Conservation (phyloP, 2,113 vertebrate species). For the Nothobranchius kuhntae region DNA sequence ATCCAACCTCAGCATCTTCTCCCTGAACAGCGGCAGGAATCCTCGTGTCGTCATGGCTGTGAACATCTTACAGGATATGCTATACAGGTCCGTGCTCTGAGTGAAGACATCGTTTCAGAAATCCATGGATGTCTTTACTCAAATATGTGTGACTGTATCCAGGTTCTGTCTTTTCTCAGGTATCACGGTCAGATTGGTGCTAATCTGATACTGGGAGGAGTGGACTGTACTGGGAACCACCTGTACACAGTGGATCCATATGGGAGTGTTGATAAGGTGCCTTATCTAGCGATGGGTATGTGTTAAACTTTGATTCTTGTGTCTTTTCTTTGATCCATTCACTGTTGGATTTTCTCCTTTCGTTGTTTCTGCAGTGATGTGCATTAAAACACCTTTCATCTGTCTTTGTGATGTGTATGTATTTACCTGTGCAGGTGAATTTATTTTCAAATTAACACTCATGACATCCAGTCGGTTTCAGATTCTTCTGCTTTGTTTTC, state of each 20-base stretch:
- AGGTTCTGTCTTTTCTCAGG: conserved; percentile 53
- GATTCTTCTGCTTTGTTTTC: too few relatives aligned
- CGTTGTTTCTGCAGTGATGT: too few relatives aligned
- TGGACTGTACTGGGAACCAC: conserved; percentile 81
- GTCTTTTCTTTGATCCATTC: too few relatives aligned
- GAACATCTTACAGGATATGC: conserved; percentile 75
- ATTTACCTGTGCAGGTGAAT: too few relatives aligned
- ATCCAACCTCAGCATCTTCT: conserved; percentile 78
- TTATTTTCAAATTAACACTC: too few relatives aligned
- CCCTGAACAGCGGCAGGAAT: conserved; percentile 76
- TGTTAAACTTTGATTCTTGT: neutral
- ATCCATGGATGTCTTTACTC: neutral
- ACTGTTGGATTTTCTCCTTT: too few relatives aligned
- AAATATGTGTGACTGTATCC: neutral
- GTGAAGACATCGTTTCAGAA: neutral
- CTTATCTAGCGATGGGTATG: conserved; percentile 83
- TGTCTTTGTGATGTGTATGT: too few relatives aligned
- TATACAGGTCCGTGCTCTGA: conserved; percentile 69
- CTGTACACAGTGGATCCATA: conserved; percentile 82
- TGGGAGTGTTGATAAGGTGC: conserved; percentile 76
- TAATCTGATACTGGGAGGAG: conserved; percentile 82
- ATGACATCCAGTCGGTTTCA: too few relatives aligned
- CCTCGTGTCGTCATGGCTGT: conserved; percentile 74
- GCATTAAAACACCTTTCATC: too few relatives aligned
- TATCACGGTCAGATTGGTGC: conserved; percentile 84